Conservation (phyloP, 2,113 vertebrate genomes). For the Colistium nudipinnis region DNA sequence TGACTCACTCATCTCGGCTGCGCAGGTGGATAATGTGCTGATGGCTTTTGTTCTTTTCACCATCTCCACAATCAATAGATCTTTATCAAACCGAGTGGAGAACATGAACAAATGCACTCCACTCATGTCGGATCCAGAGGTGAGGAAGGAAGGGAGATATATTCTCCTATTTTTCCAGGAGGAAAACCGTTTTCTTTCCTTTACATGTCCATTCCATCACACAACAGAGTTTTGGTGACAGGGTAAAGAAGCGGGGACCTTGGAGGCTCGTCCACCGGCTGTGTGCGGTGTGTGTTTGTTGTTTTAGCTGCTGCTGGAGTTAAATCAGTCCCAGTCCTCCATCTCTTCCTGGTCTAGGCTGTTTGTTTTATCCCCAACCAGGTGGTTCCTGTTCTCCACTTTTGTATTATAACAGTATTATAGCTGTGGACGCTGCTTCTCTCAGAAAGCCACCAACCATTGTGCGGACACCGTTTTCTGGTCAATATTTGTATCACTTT, state of each 20-base stretch:
- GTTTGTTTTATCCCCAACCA: conserved; percentile 48
- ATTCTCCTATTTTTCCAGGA: conserved; percentile 7
- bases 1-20: conserved; percentile 67
- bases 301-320: conserved; percentile 68
- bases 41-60: conserved; percentile 23
- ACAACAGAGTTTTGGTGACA: conserved; percentile 1
- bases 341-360: conserved; percentile 60
- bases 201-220: conserved; percentile 7
- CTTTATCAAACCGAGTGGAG: no score
- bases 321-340: conserved; percentile 47
- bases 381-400: conserved; percentile 66
- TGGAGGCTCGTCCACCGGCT: conserved; percentile 40
- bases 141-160: conserved; percentile 40
- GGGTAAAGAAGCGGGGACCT: conserved; percentile 8
- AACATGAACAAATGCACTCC: neutral
- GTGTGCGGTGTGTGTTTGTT: conserved; percentile 64
- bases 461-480: neutral
- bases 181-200: conserved; percentile 34
- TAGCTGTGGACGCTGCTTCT: neutral
- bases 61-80: conserved; percentile 20
- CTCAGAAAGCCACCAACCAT: neutral
- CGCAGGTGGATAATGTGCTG: conserved; percentile 37
- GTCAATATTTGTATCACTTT: conserved; percentile 3
- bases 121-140: conserved; percentile 8
- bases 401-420: conserved; percentile 15